Evolutionary conservation across 2,888 invertebrate genomes (phyloP).

Genomic region (Panopea generosa): DNA sequence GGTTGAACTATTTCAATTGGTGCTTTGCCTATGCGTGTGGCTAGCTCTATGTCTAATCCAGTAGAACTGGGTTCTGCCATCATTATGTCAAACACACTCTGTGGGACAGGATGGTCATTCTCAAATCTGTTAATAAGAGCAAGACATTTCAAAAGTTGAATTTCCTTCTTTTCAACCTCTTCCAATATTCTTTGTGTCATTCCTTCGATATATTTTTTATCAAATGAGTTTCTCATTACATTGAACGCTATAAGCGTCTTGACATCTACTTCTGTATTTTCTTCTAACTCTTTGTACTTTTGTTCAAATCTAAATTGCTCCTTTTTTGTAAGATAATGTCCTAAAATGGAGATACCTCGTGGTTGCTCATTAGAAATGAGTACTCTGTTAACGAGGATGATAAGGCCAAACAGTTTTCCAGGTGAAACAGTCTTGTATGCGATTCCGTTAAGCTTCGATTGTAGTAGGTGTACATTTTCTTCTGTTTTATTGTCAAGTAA

Average conservation of each 20-base stretch:
- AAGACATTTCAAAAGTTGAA: slow-evolving; percentile 28
- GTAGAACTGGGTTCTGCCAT: neutral
- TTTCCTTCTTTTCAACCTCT: slow-evolving; percentile 29
- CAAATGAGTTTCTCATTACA: slow-evolving; percentile 45
- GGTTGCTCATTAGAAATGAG: slow-evolving; percentile 20
- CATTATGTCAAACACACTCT: slow-evolving; percentile 33
- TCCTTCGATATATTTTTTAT: slow-evolving; percentile 21
- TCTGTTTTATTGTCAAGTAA: slow-evolving; percentile 42
- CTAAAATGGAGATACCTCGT: slow-evolving; percentile 20
- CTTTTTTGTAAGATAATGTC: slow-evolving; percentile 19
- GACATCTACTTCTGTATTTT: slow-evolving; percentile 19
- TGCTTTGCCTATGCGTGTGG: neutral
- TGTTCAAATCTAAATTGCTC: slow-evolving; percentile 46
- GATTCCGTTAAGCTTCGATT: slow-evolving; percentile 15
- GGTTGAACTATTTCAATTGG: slow-evolving; percentile 28
- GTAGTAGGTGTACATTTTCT: slow-evolving; percentile 15
- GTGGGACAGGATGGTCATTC: slow-evolving; percentile 37
- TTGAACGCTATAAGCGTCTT: slow-evolving; percentile 48
- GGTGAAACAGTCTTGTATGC: slow-evolving; percentile 32
- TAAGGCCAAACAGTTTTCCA: slow-evolving; percentile 36
- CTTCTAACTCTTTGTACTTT: slow-evolving; percentile 41
- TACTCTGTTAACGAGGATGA: slow-evolving; percentile 32
- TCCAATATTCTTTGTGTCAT: slow-evolving; percentile 16
- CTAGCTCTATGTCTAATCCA: neutral
- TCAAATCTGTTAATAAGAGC: slow-evolving; percentile 36